A percentile compares a stretch with the other conserved stretches of the same genome.
These are phyloP conservation scores for Gambusia holbrooki DNA, from an alignment of 2,113 vertebrate species.

Conservation along the genomic window DNA sequence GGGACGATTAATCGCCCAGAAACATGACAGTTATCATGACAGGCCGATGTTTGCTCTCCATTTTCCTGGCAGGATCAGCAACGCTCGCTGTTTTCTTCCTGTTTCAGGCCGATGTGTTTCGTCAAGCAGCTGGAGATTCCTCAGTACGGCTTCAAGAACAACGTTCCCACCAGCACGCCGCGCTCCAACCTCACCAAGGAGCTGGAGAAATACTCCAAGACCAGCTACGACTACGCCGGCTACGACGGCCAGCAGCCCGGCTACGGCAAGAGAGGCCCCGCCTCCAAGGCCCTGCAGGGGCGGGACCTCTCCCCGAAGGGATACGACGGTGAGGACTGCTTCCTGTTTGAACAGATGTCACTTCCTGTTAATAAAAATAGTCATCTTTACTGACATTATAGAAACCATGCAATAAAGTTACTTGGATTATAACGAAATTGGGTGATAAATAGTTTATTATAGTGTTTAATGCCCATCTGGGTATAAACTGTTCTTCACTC, in stretches of 20 bases:
- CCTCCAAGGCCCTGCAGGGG: constrained; percentile 87
- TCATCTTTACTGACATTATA: no score
- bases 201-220: constrained; percentile 99
- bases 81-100: not conserved
- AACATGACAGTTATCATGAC: not conserved
- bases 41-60: no score
- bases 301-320: constrained; percentile 95
- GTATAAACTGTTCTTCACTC: no score
- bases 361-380: no score
- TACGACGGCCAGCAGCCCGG: constrained; percentile 85
- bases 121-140: constrained; percentile 99
- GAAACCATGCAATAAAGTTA: no score
- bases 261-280: constrained; percentile 92
- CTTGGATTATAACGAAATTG: no score
- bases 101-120: constrained; percentile 97
- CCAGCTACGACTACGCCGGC: constrained; percentile 91
- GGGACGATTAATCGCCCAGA: no score
- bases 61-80: no score
- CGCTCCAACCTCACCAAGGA: constrained; percentile 99
- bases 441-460: no score
- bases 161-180: constrained; percentile 95
- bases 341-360: no score
- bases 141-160: constrained; percentile 98
- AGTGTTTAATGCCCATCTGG: no score
- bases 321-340: constrained; percentile 86